Conservation (phyloP, 2,888 invertebrate genomes). For the Eudemis profundana region DNA sequence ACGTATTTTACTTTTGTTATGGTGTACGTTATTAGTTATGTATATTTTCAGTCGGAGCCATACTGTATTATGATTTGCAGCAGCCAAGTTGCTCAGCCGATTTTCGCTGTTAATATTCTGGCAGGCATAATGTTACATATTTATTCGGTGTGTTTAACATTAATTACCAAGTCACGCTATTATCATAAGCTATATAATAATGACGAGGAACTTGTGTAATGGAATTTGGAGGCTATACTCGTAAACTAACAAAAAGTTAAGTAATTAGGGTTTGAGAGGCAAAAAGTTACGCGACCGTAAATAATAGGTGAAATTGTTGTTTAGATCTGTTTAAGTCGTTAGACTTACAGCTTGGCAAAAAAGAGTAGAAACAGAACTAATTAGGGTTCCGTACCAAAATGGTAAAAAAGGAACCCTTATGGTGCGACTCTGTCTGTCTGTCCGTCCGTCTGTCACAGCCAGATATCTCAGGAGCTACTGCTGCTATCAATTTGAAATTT, state of each 20-base stretch:
- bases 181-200: slow-evolving; percentile 46
- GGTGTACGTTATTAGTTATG: no score
- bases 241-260: slow-evolving; percentile 66
- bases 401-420: no score
- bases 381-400: no score
- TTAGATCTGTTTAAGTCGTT: not conserved
- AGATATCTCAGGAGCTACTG: no score
- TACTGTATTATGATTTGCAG: no score
- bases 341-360: not conserved
- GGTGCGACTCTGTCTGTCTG: no score
- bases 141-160: slow-evolving; percentile 34
- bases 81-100: not conserved
- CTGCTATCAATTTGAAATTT: no score
- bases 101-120: not conserved
- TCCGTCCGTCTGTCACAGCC: no score
- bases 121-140: slow-evolving; percentile 15
- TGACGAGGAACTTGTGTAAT: slow-evolving; percentile 52
- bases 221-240: slow-evolving; percentile 56
- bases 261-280: slow-evolving; percentile 66
- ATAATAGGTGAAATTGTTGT: slow-evolving; percentile 37
- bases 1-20: no score
- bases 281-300: slow-evolving; percentile 55
- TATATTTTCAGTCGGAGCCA: no score
- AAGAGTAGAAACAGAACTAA: no score
- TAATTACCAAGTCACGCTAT: slow-evolving; percentile 45